Base-by-base conservation (phyloP, 2,113 vertebrate genomes). In the Bujurquina vittata region DNA sequence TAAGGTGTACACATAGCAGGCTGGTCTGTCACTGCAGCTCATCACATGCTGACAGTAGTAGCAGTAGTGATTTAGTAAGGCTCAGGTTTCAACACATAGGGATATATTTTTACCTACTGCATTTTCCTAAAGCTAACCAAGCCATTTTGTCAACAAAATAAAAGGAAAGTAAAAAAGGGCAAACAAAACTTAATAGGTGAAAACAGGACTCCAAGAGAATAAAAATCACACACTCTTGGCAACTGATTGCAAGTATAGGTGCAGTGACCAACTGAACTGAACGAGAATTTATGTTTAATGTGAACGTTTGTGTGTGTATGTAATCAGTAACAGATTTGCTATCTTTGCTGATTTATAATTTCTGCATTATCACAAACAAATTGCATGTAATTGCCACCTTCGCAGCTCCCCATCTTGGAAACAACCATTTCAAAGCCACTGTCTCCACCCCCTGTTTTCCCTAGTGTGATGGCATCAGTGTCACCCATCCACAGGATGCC, bases 391-490 rank as follows among this genome's bases (percentile, higher is more conserved):
- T 11, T 40, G 37, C 37, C 10, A 37, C 9, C 8, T 37, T 37
- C 7, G 10, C 37, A 11, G 8, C 33, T 35, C 33, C 33, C 9
- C 9, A 37, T 37, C 10, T 40, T 29, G 3, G 46, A 1, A 67
- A 22, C 62, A 46, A 67, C 22, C 0, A 0, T 67, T 67, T 67
- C 22, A 67, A 67, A 37, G 22, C 37, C 37, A 43, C 62, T 15
- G 23, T 43, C 14, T 26, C 8, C 62, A 67, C 43, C 62, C 43
- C 15, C 23, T 43, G 37, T 65, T 43, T 43, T 43, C 37, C 23
- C n/a, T 0, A 23, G 22, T 29, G 0, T 40, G 26, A 26, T 29
- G 22, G 0, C 0, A 67, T 29, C 22, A 67, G 40, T 1, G 18
- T 2, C 40, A 67, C 63, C 62, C 23, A 7, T 49, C 0, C 63